These are phyloP conservation scores for Brachirus orientalis DNA, from an alignment of 2,113 vertebrate genomes.

Conservation along the genomic window DNA sequence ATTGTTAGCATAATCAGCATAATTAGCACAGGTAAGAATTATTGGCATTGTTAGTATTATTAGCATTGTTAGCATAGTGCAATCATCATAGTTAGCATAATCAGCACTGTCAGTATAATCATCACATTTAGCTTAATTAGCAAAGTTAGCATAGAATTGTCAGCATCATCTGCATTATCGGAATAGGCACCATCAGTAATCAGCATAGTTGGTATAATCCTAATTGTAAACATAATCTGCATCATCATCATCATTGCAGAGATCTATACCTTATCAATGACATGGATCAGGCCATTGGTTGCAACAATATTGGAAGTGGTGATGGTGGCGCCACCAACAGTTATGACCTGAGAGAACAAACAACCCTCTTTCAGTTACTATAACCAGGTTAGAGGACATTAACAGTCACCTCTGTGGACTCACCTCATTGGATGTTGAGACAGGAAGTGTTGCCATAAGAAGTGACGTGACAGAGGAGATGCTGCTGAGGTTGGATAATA, in stretches of 20 bases:
- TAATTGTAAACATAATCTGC: too few relatives aligned
- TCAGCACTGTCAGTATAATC: too few relatives aligned
- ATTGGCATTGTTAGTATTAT: too few relatives aligned
- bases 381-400: neutral
- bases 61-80: too few relatives aligned
- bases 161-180: too few relatives aligned
- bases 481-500: slow-evolving; percentile 78
- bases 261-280: slow-evolving; percentile 86
- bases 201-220: too few relatives aligned
- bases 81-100: too few relatives aligned
- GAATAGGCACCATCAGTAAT: too few relatives aligned
- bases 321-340: slow-evolving; percentile 83
- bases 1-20: too few relatives aligned
- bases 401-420: slow-evolving; percentile 40
- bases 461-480: slow-evolving; percentile 81
- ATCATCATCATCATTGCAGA: too few relatives aligned
- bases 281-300: slow-evolving; percentile 90
- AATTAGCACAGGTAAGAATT: too few relatives aligned
- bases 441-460: slow-evolving; percentile 80
- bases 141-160: neutral
- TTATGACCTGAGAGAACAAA: slow-evolving; percentile 75
- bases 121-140: neutral
- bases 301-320: slow-evolving; percentile 81
- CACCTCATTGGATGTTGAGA: slow-evolving; percentile 84
- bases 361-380: too few relatives aligned